phyloP scores from a whole-genome alignment of 2,797 vertebrate genomes.

The Molossus molossus region DNA sequence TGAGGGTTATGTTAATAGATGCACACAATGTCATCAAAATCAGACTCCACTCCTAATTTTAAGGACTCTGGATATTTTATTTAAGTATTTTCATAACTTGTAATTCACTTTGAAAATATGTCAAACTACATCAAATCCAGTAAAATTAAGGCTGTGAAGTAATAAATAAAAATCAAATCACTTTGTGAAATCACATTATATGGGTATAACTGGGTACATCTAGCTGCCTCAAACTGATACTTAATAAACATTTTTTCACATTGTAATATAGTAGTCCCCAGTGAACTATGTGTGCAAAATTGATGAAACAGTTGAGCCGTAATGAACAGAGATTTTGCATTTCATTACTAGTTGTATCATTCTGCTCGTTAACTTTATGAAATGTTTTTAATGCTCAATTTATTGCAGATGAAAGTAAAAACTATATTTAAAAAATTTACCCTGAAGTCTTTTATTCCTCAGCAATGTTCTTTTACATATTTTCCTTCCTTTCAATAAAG shows the following conservation, averaged over 20 bases:
- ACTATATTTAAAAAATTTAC: conserved; percentile 71
- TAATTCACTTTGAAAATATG: conserved; percentile 78
- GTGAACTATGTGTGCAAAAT: conserved; percentile 87
- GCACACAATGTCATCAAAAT: conserved; percentile 29
- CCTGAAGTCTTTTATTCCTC: conserved; percentile 65
- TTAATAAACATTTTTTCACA: conserved; percentile 89
- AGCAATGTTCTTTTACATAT: conserved; percentile 56
- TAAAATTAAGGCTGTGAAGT: conserved; percentile 77
- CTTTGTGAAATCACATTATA: conserved; percentile 82
- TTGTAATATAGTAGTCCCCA: conserved; percentile 82
- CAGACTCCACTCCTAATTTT: conserved; percentile 61
- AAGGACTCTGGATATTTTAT: conserved; percentile 46
- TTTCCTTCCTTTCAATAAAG: conserved; percentile 71
- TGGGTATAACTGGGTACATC: conserved; percentile 84
- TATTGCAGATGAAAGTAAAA: conserved; percentile 82
- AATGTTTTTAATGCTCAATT: conserved; percentile 87
- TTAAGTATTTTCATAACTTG: conserved; percentile 74
- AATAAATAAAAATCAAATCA: conserved; percentile 85
- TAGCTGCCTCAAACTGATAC: conserved; percentile 82
- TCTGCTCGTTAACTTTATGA: conserved; percentile 87
- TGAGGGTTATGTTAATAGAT: background rate
- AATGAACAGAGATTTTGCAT: conserved; percentile 89
- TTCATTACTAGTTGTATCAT: conserved; percentile 87
- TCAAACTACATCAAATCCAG: conserved; percentile 65
- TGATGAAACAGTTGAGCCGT: conserved; percentile 88